These are phyloP conservation scores for Ditula angustiorana DNA, from an alignment of 2,888 invertebrate genomes.

Conservation along the genomic window DNA sequence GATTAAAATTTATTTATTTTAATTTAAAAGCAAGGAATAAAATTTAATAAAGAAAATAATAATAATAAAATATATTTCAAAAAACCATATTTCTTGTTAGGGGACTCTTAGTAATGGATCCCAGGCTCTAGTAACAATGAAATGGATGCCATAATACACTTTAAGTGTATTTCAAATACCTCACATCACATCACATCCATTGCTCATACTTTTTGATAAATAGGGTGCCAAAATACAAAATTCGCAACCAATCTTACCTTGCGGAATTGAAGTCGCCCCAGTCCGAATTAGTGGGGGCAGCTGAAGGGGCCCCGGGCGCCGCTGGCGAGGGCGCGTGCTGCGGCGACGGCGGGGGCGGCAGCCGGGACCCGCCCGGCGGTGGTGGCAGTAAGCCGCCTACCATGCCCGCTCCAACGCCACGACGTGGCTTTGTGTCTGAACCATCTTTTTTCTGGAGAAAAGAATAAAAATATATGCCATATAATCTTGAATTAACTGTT, in stretches of 20 bases:
- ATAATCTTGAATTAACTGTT: too few species aligned
- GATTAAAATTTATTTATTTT: too few species aligned
- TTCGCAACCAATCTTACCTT: constrained; percentile 66
- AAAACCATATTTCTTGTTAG: too few species aligned
- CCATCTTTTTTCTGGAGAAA: constrained; percentile 93
- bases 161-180: too few species aligned
- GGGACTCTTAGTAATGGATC: too few species aligned
- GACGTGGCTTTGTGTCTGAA: constrained; percentile 88
- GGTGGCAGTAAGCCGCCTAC: constrained; percentile 88
- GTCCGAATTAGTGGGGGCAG: constrained; percentile 80
- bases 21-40: too few species aligned
- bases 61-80: too few species aligned
- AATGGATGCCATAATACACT: too few species aligned
- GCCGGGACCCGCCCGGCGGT: constrained; percentile 85
- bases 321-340: constrained; percentile 88
- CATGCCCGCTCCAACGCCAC: constrained; percentile 75
- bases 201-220: too few species aligned
- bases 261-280: constrained; percentile 94
- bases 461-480: background rate
- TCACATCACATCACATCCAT: too few species aligned
- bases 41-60: too few species aligned
- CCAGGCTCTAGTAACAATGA: too few species aligned
- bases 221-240: constrained; percentile 28
- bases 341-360: constrained; percentile 90
- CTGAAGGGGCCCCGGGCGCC: constrained; percentile 71